These are phyloP conservation scores for Montifringilla adamsi DNA, from an alignment of 2,113 vertebrate genomes.

Conservation along the genomic window DNA sequence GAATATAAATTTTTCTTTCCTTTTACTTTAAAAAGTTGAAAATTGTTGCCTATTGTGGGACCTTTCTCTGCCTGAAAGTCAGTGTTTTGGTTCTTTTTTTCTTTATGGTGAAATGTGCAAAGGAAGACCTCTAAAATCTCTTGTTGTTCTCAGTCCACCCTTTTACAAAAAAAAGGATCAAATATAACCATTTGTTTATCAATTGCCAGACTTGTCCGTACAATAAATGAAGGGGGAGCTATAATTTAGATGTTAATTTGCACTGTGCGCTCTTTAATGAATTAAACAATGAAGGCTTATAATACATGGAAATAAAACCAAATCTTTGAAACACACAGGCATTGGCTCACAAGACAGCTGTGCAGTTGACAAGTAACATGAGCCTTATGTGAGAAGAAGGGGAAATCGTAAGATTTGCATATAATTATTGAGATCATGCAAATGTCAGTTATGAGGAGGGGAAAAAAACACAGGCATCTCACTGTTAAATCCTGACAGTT, in stretches of 20 bases:
- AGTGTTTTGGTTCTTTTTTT: not conserved
- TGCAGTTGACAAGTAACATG: conserved; percentile 86
- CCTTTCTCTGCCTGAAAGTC: conserved; percentile 57
- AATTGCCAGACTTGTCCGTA: conserved; percentile 70
- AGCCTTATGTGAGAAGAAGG: conserved; percentile 87
- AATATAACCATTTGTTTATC: conserved; percentile 76
- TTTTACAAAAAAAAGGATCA: conserved; percentile 64
- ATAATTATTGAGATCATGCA: conserved; percentile 90
- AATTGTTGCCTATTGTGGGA: conserved; percentile 64
- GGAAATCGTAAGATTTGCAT: conserved; percentile 86
- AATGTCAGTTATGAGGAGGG: conserved; percentile 84
- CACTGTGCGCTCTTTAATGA: conserved; percentile 75
- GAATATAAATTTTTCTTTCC: conserved; percentile 59
- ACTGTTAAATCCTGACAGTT: conserved; percentile 88
- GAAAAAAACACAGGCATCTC: conserved; percentile 80
- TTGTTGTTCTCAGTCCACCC: conserved; percentile 47
- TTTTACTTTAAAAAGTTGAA: conserved; percentile 67
- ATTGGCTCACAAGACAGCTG: conserved; percentile 84
- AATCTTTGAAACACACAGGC: conserved; percentile 81
- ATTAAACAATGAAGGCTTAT: conserved; percentile 82
- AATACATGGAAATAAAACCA: conserved; percentile 85
- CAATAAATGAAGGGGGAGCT: conserved; percentile 76
- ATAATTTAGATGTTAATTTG: conserved; percentile 84
- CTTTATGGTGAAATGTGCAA: conserved; percentile 37
- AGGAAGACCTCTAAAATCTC: conserved; percentile 55